These are phyloP conservation scores for cat (Felis catus) DNA, from an alignment of 2,113 vertebrate genomes.

Conservation along the genomic window F.catus_Fca126_mat1.0 CM031419.1:43610001-43610500, in stretches of 20 bases:
- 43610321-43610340: background rate
- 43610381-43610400: background rate
- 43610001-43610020: background rate
- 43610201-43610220: background rate
- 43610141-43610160: background rate
- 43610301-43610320: background rate
- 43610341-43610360: background rate
- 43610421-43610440: background rate
- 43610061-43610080: background rate
- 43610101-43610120: background rate
- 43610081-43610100: background rate
- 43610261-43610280: background rate
- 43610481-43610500: background rate
- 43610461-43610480: background rate
- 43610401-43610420: background rate
- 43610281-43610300: background rate
- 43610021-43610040: background rate
- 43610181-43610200: background rate
- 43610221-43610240: background rate
- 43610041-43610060: background rate
- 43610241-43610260: background rate
- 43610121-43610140: background rate
- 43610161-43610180: background rate
- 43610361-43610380: background rate
- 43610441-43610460: background rate